A percentile compares a stretch with the other conserved stretches of the same genome.
phyloP scores from a whole-genome alignment of 2,797 vertebrate species.

The Psittacula derbiana region DNA sequence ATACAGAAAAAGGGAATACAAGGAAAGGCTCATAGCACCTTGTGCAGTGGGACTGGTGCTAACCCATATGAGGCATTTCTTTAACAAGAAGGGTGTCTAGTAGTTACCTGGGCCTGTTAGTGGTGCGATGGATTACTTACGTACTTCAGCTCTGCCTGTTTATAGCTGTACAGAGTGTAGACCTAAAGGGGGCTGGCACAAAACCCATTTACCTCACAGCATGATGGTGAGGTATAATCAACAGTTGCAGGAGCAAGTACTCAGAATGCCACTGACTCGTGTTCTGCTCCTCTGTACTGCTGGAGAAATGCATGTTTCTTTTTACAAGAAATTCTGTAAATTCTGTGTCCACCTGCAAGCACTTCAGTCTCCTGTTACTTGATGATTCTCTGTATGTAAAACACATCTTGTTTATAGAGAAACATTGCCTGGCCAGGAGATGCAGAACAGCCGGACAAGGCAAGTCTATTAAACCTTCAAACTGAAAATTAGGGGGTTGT shows the following conservation, averaged over 20 bases:
- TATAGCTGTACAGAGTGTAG: rapidly evolving
- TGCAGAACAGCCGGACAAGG: not conserved
- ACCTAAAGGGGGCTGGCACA: not conserved
- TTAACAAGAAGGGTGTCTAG: not conserved
- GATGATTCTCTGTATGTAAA: not conserved
- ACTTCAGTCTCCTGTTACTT: not conserved
- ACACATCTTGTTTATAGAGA: not conserved
- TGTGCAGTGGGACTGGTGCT: not conserved
- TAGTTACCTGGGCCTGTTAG: not conserved
- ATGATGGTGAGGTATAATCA: not conserved
- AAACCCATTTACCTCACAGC: not conserved
- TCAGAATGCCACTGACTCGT: not conserved
- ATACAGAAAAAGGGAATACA: not conserved
- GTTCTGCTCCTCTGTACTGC: not conserved
- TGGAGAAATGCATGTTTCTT: not conserved
- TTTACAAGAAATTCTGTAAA: not conserved
- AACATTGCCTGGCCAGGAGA: not conserved
- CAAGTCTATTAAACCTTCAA: not conserved
- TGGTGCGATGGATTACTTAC: not conserved
- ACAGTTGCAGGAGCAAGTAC: not conserved
- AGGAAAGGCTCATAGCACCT: not conserved
- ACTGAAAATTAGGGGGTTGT: not conserved
- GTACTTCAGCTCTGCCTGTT: not conserved
- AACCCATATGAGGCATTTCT: not conserved
- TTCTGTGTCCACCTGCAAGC: not conserved